A percentile compares a stretch with the other conserved stretches of the same genome.
Evolutionary conservation across 2,888 invertebrate genomes (phyloP).

Genomic region (Dichetophora obliterata): DNA sequence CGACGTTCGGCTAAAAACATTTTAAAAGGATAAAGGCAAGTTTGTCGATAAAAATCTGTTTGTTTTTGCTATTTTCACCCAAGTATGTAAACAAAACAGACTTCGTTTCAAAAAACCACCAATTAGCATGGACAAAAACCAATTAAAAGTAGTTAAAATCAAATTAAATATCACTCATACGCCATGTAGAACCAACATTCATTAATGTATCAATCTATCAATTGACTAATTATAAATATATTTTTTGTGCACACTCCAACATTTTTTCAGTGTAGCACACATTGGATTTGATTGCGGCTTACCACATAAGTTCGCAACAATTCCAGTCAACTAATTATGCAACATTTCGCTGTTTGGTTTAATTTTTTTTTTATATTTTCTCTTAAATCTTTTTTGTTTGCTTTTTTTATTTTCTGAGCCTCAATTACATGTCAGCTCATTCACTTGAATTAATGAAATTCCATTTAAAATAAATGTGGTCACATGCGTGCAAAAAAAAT

Average conservation of each 20-base stretch:
- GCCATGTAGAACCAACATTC: too few relatives aligned
- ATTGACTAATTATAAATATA: too few relatives aligned
- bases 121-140: too few relatives aligned
- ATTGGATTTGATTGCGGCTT: constrained; percentile 22
- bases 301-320: constrained; percentile 13
- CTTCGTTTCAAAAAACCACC: too few relatives aligned
- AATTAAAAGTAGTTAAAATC: too few relatives aligned
- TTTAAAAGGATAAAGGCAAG: too few relatives aligned
- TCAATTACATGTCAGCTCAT: constrained; percentile 22
- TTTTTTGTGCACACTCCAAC: too few relatives aligned
- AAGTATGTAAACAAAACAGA: too few relatives aligned
- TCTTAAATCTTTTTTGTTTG: background rate
- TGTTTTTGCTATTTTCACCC: too few relatives aligned
- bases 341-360: constrained; percentile 13
- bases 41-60: too few relatives aligned
- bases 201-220: too few relatives aligned
- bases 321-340: constrained; percentile 38
- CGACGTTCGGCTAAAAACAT: too few relatives aligned
- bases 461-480: constrained; percentile 43
- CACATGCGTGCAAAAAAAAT: background rate
- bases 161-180: background rate
- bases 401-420: background rate
- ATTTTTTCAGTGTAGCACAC: background rate
- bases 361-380: background rate
- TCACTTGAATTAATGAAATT: constrained; percentile 46